phyloP scores from a whole-genome alignment of 2,113 vertebrate species.

The Pomatostomus ruficeps region DNA sequence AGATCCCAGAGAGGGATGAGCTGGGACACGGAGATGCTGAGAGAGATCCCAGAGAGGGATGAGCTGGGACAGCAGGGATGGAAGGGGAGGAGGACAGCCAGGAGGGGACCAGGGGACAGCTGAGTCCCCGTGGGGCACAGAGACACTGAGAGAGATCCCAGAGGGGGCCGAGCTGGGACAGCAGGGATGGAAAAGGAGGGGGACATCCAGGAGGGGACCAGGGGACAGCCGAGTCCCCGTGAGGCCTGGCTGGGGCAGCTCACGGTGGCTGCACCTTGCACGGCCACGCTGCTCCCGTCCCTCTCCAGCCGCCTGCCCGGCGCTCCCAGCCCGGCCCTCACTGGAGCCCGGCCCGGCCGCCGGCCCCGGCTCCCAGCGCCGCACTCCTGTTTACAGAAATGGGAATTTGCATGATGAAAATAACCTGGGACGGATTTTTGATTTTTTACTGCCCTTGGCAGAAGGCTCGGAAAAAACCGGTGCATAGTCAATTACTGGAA shows the following conservation, averaged over 20 bases:
- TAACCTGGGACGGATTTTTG: slow-evolving; percentile 76
- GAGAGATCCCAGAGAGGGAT: background rate
- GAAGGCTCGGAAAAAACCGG: slow-evolving; percentile 77
- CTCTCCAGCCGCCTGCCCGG: background rate
- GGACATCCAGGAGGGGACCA: background rate
- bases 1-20: background rate
- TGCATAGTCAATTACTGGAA: slow-evolving; percentile 84
- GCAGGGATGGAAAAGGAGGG: background rate
- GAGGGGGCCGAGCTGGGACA: background rate
- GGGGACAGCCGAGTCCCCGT: background rate
- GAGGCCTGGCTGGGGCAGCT: background rate
- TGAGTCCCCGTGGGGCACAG: background rate
- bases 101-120: background rate
- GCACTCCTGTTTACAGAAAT: slow-evolving; percentile 77
- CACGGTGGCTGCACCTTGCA: background rate
- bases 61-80: accelerated
- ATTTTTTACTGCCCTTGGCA: slow-evolving; percentile 84
- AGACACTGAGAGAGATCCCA: background rate
- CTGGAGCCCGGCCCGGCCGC: background rate
- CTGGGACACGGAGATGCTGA: background rate
- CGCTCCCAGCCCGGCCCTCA: background rate
- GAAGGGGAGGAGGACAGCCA: background rate
- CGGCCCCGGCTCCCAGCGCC: background rate
- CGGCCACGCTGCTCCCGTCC: accelerated
- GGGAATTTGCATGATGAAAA: slow-evolving; percentile 83